Conservation (phyloP, 64 coral and sea anemone genomes). For the Stichodactyla helianthus region DNA sequence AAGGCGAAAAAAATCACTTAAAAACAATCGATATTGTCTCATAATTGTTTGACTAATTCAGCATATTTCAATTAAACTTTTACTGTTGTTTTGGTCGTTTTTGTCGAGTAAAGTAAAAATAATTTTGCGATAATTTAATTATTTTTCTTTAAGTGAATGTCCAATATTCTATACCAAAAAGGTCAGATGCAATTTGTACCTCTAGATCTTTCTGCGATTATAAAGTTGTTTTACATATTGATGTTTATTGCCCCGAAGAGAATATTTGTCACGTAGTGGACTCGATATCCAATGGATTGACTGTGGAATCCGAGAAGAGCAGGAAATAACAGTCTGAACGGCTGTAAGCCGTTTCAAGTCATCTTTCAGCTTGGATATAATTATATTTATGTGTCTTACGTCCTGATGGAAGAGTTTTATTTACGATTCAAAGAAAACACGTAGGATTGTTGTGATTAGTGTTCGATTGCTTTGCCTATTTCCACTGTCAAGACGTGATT, state of each 20-base stretch:
- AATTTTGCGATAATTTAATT: too few species aligned
- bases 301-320: neutral
- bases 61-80: neutral
- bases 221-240: neutral
- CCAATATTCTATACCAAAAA: neutral
- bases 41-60: neutral
- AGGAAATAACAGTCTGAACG: neutral
- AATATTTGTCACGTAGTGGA: neutral
- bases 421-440: conserved; percentile 3
- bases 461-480: neutral
- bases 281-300: neutral
- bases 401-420: neutral
- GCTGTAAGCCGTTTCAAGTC: neutral
- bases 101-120: neutral
- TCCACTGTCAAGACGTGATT: neutral
- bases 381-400: neutral
- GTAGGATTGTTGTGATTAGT: neutral
- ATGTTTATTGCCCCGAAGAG: neutral
- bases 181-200: neutral
- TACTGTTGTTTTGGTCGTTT: neutral
- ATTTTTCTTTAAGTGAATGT: too few species aligned
- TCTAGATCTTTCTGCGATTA: neutral
- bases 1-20: neutral
- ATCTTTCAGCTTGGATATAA: conserved; percentile 1
- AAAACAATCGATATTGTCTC: neutral